phyloP scores from a whole-genome alignment of 2,888 invertebrate species.

The Idaea aversata region DNA sequence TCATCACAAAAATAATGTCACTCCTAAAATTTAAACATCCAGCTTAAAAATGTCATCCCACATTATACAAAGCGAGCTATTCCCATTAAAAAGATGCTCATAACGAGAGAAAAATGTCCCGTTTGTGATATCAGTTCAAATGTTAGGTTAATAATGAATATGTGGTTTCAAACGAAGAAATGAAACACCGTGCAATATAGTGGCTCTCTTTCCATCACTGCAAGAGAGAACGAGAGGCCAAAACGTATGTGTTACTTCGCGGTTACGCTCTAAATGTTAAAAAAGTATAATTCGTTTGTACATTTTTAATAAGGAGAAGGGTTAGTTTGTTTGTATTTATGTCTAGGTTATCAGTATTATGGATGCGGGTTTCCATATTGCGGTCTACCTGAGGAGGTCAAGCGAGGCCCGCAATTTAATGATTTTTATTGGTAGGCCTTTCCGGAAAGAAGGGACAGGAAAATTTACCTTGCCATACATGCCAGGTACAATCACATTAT shows the following conservation, averaged over 20 bases:
- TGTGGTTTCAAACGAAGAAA: neutral
- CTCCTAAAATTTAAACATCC: neutral
- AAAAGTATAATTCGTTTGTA: neutral
- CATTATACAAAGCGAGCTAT: slow-evolving; percentile 21
- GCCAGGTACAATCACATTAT: slow-evolving; percentile 59
- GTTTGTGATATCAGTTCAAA: slow-evolving; percentile 14
- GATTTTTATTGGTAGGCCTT: slow-evolving; percentile 64
- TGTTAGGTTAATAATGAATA: slow-evolving; percentile 8
- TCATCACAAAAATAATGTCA: neutral
- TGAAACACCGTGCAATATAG: neutral
- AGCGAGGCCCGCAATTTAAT: slow-evolving; percentile 60
- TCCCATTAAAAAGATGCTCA: slow-evolving; percentile 28
- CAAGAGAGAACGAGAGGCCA: neutral
- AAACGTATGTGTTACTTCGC: neutral
- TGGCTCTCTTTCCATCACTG: neutral
- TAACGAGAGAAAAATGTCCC: slow-evolving; percentile 30
- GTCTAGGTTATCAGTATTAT: slow-evolving; percentile 41
- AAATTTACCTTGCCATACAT: slow-evolving; percentile 59
- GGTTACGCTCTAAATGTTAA: neutral
- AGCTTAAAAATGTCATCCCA: slow-evolving; percentile 13
- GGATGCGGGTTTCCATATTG: slow-evolving; percentile 54
- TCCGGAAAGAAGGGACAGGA: slow-evolving; percentile 53
- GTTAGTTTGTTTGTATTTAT: slow-evolving; percentile 3
- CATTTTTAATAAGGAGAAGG: neutral
- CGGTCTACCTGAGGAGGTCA: slow-evolving; percentile 49